Evolutionary conservation across 2,113 vertebrate genomes (phyloP).

Genomic region (Verasper variegatus): DNA sequence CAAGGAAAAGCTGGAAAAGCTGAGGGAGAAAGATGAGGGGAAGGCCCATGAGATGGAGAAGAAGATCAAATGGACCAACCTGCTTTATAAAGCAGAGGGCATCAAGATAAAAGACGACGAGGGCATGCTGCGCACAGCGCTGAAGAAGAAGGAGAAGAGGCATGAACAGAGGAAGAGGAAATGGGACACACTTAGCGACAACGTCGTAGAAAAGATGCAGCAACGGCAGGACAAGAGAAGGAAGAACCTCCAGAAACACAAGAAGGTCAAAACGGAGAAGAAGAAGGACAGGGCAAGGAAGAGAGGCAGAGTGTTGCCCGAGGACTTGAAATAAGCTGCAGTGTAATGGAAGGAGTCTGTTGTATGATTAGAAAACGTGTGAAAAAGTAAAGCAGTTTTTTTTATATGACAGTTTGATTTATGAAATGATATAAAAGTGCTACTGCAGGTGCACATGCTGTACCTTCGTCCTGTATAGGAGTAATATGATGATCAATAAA

Average conservation of each 20-base stretch:
- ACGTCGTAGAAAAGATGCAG: constrained; percentile 89
- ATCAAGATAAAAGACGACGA: constrained; percentile 90
- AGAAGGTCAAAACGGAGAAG: constrained; percentile 80
- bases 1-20: constrained; percentile 86
- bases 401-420: not conserved
- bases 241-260: constrained; percentile 87
- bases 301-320: constrained; percentile 89
- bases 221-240: constrained; percentile 88
- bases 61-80: constrained; percentile 92
- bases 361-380: not conserved
- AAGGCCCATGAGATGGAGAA: constrained; percentile 87
- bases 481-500: constrained; percentile 39
- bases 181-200: constrained; percentile 85
- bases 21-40: constrained; percentile 84
- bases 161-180: constrained; percentile 76
- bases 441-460: not conserved
- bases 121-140: constrained; percentile 84
- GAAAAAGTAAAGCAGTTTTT: not conserved
- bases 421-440: not conserved
- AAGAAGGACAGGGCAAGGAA: constrained; percentile 87
- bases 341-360: constrained; percentile 22
- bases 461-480: not conserved
- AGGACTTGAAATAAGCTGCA: constrained; percentile 88
- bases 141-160: constrained; percentile 90
- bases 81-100: constrained; percentile 93